Conservation (phyloP, 2,797 vertebrate genomes). For the Hemibagrus guttatus region DNA sequence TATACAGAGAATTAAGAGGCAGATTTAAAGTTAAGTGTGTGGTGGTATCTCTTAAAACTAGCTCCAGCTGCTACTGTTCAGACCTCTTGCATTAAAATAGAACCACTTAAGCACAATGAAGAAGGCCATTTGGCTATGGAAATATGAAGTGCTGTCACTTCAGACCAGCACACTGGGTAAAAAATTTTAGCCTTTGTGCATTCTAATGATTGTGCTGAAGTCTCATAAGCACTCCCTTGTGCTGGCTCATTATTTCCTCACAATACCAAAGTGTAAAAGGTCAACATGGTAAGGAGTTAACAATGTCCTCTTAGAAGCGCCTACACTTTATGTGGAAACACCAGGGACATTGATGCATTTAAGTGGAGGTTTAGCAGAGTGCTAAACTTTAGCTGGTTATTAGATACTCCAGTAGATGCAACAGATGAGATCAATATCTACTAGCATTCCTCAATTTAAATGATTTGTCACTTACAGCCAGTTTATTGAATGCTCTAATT, state of each 20-base stretch:
- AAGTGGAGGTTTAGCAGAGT: constrained; percentile 17
- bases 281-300: constrained; percentile 33
- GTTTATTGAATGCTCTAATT: neutral
- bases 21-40: constrained; percentile 42
- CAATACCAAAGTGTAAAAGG: constrained; percentile 2
- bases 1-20: neutral
- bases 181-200: constrained; percentile 8
- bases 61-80: constrained; percentile 6
- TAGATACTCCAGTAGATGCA: neutral
- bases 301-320: constrained; percentile 22
- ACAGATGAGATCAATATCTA: neutral
- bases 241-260: constrained; percentile 18
- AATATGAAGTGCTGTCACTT: constrained; percentile 44
- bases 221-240: constrained; percentile 7
- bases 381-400: neutral
- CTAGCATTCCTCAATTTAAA: neutral
- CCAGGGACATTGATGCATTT: neutral
- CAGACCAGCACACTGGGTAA: constrained; percentile 16
- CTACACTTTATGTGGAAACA: neutral
- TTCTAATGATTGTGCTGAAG: constrained; percentile 17
- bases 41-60: constrained; percentile 36
- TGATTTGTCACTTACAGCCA: neutral
- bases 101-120: constrained; percentile 34
- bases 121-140: constrained; percentile 10
- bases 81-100: constrained; percentile 28